Conservation (phyloP, 2,797 vertebrate species). For the Sparus aurata region DNA sequence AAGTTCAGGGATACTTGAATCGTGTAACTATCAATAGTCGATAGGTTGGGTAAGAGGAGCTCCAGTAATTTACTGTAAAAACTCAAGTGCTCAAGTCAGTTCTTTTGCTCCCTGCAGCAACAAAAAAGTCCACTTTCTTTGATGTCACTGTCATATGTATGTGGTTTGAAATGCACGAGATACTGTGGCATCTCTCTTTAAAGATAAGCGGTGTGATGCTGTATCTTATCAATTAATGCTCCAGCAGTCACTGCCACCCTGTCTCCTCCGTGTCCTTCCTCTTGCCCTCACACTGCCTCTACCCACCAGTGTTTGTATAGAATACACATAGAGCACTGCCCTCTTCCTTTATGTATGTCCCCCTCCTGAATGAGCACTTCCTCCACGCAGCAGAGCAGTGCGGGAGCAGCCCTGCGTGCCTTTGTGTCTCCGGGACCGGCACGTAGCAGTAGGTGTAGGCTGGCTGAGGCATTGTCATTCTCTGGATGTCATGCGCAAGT, state of each 20-base stretch:
- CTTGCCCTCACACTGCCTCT: slow-evolving; percentile 52
- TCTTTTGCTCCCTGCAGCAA: slow-evolving; percentile 46
- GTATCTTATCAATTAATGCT: slow-evolving; percentile 83
- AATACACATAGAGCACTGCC: slow-evolving; percentile 80
- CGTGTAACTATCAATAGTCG: too few species aligned
- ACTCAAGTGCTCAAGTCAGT: not conserved
- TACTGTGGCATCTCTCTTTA: slow-evolving; percentile 67
- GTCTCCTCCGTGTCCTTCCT: slow-evolving; percentile 68
- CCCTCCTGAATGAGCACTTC: slow-evolving; percentile 69
- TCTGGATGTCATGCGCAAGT: slow-evolving; percentile 85
- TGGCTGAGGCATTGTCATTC: slow-evolving; percentile 86
- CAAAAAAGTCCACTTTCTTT: slow-evolving; percentile 75
- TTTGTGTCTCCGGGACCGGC: slow-evolving; percentile 77
- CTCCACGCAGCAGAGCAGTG: slow-evolving; percentile 69
- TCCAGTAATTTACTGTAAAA: too few species aligned
- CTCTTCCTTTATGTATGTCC: slow-evolving; percentile 81
- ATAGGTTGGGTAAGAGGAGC: too few species aligned
- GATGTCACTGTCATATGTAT: slow-evolving; percentile 74
- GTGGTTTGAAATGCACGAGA: slow-evolving; percentile 69
- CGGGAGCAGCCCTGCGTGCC: slow-evolving; percentile 72
- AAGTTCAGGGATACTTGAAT: not conserved
- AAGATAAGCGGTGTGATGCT: slow-evolving; percentile 74
- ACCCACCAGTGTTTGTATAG: slow-evolving; percentile 64
- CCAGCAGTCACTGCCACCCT: slow-evolving; percentile 73
- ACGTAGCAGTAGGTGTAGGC: slow-evolving; percentile 79